Evolutionary conservation across 2,888 invertebrate genomes (phyloP).

Genomic region (Rhagonycha lutea): DNA sequence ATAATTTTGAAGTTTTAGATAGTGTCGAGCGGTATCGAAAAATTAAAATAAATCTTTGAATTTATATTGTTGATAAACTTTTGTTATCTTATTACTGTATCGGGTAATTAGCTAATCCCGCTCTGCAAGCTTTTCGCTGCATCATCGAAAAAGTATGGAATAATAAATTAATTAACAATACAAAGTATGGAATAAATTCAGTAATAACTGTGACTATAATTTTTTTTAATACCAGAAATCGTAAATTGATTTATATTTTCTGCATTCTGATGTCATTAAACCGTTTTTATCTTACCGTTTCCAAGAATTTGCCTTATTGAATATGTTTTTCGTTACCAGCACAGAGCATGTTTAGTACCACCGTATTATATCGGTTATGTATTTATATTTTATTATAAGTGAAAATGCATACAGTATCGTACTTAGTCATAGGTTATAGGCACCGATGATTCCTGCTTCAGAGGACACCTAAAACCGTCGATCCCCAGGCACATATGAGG

Average conservation of each 20-base stretch:
- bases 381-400: not conserved
- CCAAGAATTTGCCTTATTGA: not conserved
- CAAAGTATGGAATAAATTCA: not conserved
- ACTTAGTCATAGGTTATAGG: no score
- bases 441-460: no score
- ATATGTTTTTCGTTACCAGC: not conserved
- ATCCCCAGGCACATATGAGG: no score
- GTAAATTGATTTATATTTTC: not conserved
- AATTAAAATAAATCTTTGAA: not conserved
- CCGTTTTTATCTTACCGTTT: not conserved
- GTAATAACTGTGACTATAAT: not conserved
- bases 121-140: not conserved
- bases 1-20: not conserved
- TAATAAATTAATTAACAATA: not conserved
- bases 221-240: not conserved
- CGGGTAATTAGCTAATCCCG: not conserved
- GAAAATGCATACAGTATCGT: not conserved
- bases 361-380: not conserved
- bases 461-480: no score
- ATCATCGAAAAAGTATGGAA: not conserved
- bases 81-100: not conserved
- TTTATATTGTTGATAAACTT: not conserved
- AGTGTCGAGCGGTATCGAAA: not conserved
- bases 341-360: not conserved
- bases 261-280: not conserved